A percentile compares a stretch with the other conserved stretches of the same genome.
phyloP scores from a whole-genome alignment of 37 sponge, comb jelly and placozoan species.

The Theonella swinhoei region DNA sequence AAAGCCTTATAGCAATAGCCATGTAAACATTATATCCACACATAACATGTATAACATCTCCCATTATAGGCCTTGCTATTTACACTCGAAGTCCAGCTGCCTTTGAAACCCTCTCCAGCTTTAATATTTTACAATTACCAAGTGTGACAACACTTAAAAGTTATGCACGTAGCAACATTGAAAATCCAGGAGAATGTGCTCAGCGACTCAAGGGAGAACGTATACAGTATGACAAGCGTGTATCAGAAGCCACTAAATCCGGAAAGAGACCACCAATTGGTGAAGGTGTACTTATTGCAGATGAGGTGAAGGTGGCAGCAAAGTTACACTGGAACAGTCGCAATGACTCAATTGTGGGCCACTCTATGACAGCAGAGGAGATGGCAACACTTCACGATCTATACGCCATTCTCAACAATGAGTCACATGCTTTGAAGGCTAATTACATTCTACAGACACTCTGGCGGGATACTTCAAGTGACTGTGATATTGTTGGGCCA shows the following conservation, averaged over 20 bases:
- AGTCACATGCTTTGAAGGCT: neutral
- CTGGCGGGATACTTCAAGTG: constrained; percentile 2
- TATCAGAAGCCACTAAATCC: too few relatives aligned
- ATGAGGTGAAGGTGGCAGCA: constrained; percentile 29
- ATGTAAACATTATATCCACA: too few relatives aligned
- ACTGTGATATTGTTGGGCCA: constrained; percentile 31
- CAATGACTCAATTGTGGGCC: constrained; percentile 12
- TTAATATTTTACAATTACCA: constrained; percentile 9
- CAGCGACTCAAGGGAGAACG: too few relatives aligned
- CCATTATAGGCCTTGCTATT: neutral
- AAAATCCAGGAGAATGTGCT: too few relatives aligned
- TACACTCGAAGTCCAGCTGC: constrained; percentile 7
- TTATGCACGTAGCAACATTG: too few relatives aligned
- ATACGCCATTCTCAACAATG: neutral
- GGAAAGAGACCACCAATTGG: too few relatives aligned
- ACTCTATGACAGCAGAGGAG: constrained; percentile 30
- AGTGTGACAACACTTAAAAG: constrained; percentile 4
- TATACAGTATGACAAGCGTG: too few relatives aligned
- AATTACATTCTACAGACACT: constrained; percentile 22
- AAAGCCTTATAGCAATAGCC: too few relatives aligned
- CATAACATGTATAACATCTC: too few relatives aligned
- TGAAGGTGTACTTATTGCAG: neutral
- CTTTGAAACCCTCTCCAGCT: neutral
- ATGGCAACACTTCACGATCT: neutral
- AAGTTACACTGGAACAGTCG: constrained; percentile 38